A percentile compares a stretch with the other conserved stretches of the same genome.
These are phyloP conservation scores for Mormyrus lacerda DNA, from an alignment of 2,113 vertebrate genomes.

Conservation along the genomic window DNA sequence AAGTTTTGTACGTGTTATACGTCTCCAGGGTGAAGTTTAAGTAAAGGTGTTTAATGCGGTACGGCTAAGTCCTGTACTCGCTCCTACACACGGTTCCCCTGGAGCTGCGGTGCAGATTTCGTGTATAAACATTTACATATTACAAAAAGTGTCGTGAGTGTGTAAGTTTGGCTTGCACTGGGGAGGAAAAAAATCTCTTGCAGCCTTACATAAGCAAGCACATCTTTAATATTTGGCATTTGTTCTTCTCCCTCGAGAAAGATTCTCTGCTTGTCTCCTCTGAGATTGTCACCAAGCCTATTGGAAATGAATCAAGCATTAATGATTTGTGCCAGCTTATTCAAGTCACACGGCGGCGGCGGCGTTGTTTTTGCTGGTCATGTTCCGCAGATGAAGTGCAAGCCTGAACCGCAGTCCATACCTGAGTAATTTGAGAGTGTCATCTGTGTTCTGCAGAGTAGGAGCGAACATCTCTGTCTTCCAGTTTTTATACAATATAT, in stretches of 20 bases:
- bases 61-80: not conserved
- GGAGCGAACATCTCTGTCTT: not conserved
- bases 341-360: not conserved
- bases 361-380: not conserved
- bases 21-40: not conserved
- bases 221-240: constrained; percentile 6
- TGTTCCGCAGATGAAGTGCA: not conserved
- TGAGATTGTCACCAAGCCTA: not conserved
- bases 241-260: not conserved
- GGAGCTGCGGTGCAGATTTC: not conserved
- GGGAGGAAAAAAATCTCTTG: not conserved
- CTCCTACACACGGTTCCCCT: not conserved
- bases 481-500: not conserved
- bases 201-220: not conserved
- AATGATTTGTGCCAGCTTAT: not conserved
- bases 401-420: not conserved
- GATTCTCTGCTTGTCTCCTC: not conserved
- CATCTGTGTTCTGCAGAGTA: not conserved
- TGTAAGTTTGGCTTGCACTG: not conserved
- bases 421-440: not conserved
- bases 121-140: not conserved
- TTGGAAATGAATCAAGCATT: not conserved
- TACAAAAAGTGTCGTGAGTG: not conserved
- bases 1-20: not conserved
- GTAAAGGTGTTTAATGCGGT: not conserved